A percentile compares a stretch with the other conserved stretches of the same genome.
These are phyloP conservation scores for Onychostruthus taczanowskii DNA, from an alignment of 2,113 vertebrate species.

Conservation along the genomic window DNA sequence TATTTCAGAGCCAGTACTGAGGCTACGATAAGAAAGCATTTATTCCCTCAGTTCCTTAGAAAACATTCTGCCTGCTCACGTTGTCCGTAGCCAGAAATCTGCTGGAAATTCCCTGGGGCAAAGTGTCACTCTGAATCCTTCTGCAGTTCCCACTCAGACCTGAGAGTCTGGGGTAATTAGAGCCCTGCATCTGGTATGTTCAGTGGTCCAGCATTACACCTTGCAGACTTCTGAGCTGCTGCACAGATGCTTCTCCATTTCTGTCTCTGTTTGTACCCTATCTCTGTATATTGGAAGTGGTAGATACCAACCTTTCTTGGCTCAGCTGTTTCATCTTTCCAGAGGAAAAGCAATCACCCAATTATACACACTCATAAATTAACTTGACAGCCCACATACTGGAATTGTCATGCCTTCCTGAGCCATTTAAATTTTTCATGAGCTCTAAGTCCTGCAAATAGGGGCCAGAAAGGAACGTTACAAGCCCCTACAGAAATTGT, in stretches of 20 bases:
- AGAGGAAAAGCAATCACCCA: constrained; percentile 50
- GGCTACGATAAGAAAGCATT: background rate
- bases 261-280: background rate
- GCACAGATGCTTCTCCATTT: background rate
- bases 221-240: background rate
- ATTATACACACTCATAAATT: constrained; percentile 70
- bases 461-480: background rate
- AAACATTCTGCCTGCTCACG: background rate
- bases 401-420: background rate
- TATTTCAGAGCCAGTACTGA: background rate
- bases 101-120: background rate
- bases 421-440: constrained; percentile 57
- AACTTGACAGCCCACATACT: constrained; percentile 61
- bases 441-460: background rate
- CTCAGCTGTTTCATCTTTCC: constrained; percentile 64
- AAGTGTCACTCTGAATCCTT: background rate
- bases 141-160: background rate
- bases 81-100: background rate
- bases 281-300: constrained; percentile 41
- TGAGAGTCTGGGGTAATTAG: background rate
- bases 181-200: background rate
- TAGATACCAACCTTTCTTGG: constrained; percentile 53
- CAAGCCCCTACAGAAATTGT: background rate
- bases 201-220: background rate
- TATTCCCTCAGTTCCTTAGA: background rate